Percentiles rank a stretch among this genome's conserved stretches.
Evolutionary conservation across 2,797 vertebrate genomes (phyloP).

Genomic region (Microhierax caerulescens): DNA sequence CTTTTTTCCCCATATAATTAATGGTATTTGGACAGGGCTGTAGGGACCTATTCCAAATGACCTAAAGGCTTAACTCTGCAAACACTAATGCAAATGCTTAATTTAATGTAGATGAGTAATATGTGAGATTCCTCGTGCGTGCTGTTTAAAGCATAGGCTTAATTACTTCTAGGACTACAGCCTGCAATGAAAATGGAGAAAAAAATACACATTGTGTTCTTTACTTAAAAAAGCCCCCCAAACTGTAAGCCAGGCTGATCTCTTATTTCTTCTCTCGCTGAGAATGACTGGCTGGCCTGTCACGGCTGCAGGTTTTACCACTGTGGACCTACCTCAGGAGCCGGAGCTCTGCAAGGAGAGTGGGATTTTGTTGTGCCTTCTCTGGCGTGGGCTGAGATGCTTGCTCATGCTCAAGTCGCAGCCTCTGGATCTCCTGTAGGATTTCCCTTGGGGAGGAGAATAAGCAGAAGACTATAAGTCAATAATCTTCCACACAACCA

Average conservation of each 20-base stretch:
- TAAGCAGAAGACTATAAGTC: constrained; percentile 2
- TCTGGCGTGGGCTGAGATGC: constrained; percentile 92
- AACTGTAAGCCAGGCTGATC: not conserved
- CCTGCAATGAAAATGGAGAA: not conserved
- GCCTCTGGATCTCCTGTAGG: constrained; percentile 96
- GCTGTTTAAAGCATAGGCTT: not conserved
- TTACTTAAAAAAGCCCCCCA: not conserved
- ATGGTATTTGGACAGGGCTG: not conserved
- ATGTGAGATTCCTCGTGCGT: not conserved
- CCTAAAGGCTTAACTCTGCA: not conserved
- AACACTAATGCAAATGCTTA: not conserved
- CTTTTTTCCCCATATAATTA: not conserved
- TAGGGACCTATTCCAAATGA: not conserved
- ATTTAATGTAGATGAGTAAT: constrained; percentile 8
- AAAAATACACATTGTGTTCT: not conserved
- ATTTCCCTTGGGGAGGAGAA: constrained; percentile 84
- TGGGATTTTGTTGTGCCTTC: constrained; percentile 94
- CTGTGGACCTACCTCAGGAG: constrained; percentile 86
- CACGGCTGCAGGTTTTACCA: not conserved
- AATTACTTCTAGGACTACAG: not conserved
- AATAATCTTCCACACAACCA: not conserved
- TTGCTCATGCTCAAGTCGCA: constrained; percentile 94
- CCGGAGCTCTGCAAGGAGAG: constrained; percentile 92
- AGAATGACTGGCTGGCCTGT: not conserved
- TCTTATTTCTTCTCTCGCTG: not conserved